These are phyloP conservation scores for Oscheius sp. DNA, from an alignment of 2,888 invertebrate species.

Conservation along the genomic window DNA sequence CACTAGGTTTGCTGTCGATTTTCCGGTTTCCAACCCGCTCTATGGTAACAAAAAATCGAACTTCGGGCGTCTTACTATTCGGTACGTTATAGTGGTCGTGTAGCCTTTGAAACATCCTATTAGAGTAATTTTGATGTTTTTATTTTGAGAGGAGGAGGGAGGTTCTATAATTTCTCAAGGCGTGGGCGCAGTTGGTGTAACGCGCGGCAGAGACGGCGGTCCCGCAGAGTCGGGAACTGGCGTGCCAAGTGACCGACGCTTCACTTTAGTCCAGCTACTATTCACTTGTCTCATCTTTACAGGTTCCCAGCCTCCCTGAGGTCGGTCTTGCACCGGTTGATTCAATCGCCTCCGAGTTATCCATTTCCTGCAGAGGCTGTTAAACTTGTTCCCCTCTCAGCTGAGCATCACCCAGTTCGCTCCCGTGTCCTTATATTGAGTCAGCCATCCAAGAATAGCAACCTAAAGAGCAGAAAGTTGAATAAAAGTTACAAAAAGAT, in stretches of 20 bases:
- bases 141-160: slow-evolving; percentile 28
- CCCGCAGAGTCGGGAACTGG: slow-evolving; percentile 36
- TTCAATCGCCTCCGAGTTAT: slow-evolving; percentile 22
- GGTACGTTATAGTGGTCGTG: neutral
- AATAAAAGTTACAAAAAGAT: slow-evolving; percentile 30
- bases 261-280: slow-evolving; percentile 19
- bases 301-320: neutral
- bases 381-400: too few species aligned
- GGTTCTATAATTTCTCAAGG: slow-evolving; percentile 37
- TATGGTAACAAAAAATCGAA: neutral
- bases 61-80: neutral
- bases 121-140: slow-evolving; percentile 15
- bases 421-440: too few species aligned
- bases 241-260: slow-evolving; percentile 35
- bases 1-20: slow-evolving; percentile 4
- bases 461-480: too few species aligned
- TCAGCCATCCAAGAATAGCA: too few species aligned
- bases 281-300: neutral
- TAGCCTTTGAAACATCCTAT: neutral
- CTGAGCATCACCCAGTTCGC: too few species aligned
- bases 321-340: neutral
- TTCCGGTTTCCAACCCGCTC: slow-evolving; percentile 5
- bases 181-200: slow-evolving; percentile 33
- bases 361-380: slow-evolving; percentile 20
- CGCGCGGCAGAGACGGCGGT: slow-evolving; percentile 36